phyloP scores from a whole-genome alignment of 30 jellyfish, hydroid and myxozoan species.

The Chironex yamaguchii region DNA sequence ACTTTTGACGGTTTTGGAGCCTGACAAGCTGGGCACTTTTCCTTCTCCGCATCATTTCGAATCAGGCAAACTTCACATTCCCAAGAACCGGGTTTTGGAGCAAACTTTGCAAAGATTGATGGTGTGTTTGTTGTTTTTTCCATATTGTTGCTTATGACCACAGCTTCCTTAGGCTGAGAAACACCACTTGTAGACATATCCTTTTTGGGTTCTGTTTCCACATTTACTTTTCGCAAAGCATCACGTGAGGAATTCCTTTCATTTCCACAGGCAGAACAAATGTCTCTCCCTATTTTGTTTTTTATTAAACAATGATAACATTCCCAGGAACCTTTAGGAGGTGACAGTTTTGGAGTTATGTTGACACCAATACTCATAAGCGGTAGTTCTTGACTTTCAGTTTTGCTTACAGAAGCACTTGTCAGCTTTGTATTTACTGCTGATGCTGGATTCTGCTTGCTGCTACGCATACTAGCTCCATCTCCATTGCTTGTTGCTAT shows the following conservation, averaged over 20 bases:
- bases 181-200: background rate
- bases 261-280: constrained; percentile 74
- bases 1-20: constrained; percentile 25
- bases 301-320: constrained; percentile 64
- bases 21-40: constrained; percentile 64
- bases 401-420: background rate
- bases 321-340: constrained; percentile 64
- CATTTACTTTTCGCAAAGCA: background rate
- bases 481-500: background rate
- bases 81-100: constrained; percentile 64
- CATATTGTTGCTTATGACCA: background rate
- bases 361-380: background rate
- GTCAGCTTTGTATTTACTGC: background rate
- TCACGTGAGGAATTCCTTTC: background rate
- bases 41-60: constrained; percentile 11
- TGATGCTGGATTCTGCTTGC: too few species aligned
- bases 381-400: too few species aligned
- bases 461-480: too few species aligned
- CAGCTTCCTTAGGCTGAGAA: constrained; percentile 2
- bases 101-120: constrained; percentile 33
- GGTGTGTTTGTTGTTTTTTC: background rate
- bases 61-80: constrained; percentile 67
- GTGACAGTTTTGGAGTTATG: constrained; percentile 1
- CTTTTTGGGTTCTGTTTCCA: background rate
- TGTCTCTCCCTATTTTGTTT: constrained; percentile 6